Evolutionary conservation across 2,113 vertebrate genomes (phyloP), one percentile per base, ranked within the genome.

Genomic region (Menidia beryllina): DNA sequence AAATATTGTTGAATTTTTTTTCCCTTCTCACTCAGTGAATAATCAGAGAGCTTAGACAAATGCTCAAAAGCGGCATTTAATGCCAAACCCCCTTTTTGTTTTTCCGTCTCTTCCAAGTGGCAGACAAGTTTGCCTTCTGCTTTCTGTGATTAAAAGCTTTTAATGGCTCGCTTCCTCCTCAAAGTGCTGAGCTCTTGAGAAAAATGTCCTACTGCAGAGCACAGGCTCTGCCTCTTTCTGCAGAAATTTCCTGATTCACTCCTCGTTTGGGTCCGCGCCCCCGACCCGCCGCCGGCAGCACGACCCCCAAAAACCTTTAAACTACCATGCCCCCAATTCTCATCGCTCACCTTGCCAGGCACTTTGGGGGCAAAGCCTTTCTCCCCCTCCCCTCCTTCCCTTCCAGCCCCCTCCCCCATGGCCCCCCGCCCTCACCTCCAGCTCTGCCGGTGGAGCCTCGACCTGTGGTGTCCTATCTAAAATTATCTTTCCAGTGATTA

Each of bases 401-500:
- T 19, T 34, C 8, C 13, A 36, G 41, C 69, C 55, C 66, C 62
- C 64, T 70, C 70, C 83, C 79, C 72, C 38, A 53, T 34, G 36
- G 34, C 83, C 79, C 64, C 45, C 11, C 69, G 79, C 72, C 59
- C 65, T 84, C 72, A 81, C 72, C 84, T 84, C 52, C 60, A 63
- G 17, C 62, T 45, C 24, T 6, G 38, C 24, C 38, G 48, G 48
- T 84, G 79, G 65, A 69, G 50, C 50, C 66, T 72, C 56, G 60
- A 69, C 84, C 83, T 48, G 41, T 63, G 9, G 53, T 66, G 54
- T 68, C 47, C 61, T 70, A 68, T 82, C 75, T 62, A 62, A 86
- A 77, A 77, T 79, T 60, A 89, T 89, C 54, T 87, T 89, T 80
- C 64, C 78, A 73, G 80, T 90, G 88, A 92, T 91, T 87, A 90